phyloP scores from a whole-genome alignment of 2,113 vertebrate genomes.

The Edolisoma coerulescens region DNA sequence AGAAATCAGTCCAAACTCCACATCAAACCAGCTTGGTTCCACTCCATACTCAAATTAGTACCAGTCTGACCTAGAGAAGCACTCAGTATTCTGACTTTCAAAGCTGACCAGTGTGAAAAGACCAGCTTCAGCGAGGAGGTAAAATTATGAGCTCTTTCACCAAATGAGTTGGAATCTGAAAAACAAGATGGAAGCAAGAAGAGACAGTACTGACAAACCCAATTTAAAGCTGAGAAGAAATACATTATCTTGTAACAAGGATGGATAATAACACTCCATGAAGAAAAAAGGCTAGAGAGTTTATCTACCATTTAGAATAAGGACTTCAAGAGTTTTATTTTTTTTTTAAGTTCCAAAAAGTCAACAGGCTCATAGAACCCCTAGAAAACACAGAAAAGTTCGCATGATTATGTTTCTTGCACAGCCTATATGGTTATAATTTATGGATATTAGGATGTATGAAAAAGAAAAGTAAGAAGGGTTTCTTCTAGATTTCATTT shows the following conservation, averaged over 20 bases:
- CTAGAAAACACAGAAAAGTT: constrained; percentile 30
- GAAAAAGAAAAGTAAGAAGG: not conserved
- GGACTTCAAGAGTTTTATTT: constrained; percentile 33
- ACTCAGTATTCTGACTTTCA: constrained; percentile 35
- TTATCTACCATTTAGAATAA: constrained; percentile 28
- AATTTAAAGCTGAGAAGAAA: constrained; percentile 37
- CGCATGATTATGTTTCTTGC: not conserved
- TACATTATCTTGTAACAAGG: not conserved
- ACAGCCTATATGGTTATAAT: not conserved
- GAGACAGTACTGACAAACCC: not conserved
- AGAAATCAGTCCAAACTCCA: constrained; percentile 46
- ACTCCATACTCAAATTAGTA: constrained; percentile 36
- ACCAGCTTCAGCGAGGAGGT: not conserved
- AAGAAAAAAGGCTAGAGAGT: constrained; percentile 8
- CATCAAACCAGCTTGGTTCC: constrained; percentile 41
- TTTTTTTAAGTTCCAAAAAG: constrained; percentile 23
- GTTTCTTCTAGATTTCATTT: constrained; percentile 12
- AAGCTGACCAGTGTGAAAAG: constrained; percentile 40
- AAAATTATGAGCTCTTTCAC: not conserved
- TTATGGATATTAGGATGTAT: not conserved
- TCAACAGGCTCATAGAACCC: not conserved
- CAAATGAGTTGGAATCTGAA: constrained; percentile 41
- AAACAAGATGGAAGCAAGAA: constrained; percentile 38
- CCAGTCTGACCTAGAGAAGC: constrained; percentile 54
- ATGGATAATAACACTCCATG: constrained; percentile 21